phyloP scores from a whole-genome alignment of 2,888 invertebrate genomes.

The Oxystoma pomonae region DNA sequence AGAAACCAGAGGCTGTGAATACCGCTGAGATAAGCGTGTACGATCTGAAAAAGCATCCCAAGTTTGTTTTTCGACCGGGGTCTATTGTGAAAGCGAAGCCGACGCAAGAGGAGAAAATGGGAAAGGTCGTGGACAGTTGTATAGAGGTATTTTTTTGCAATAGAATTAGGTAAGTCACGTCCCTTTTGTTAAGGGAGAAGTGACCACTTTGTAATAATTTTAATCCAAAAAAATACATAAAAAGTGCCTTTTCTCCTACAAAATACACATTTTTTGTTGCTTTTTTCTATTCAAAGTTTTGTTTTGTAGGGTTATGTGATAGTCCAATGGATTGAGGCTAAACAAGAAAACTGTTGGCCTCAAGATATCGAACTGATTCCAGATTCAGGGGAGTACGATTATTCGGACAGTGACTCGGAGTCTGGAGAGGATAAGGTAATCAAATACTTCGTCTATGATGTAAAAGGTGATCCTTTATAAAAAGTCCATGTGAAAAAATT shows the following conservation, averaged over 20 bases:
- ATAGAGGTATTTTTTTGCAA: slow-evolving; percentile 52
- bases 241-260: too few relatives aligned
- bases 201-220: too few relatives aligned
- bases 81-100: slow-evolving; percentile 74
- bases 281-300: too few relatives aligned
- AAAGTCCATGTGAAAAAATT: too few relatives aligned
- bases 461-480: too few relatives aligned
- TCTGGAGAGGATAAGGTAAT: slow-evolving; percentile 25
- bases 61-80: slow-evolving; percentile 90
- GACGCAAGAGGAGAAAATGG: slow-evolving; percentile 46
- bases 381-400: slow-evolving; percentile 71
- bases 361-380: slow-evolving; percentile 67
- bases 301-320: slow-evolving; percentile 63
- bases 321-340: slow-evolving; percentile 91
- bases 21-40: slow-evolving; percentile 82
- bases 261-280: too few relatives aligned
- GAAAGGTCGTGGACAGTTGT: slow-evolving; percentile 86
- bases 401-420: slow-evolving; percentile 54
- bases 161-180: too few relatives aligned
- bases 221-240: too few relatives aligned
- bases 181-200: too few relatives aligned
- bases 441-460: too few relatives aligned
- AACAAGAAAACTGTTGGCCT: slow-evolving; percentile 86
- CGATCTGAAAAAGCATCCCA: slow-evolving; percentile 91
- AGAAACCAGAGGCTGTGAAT: slow-evolving; percentile 32